A percentile compares a stretch with the other conserved stretches of the same genome.
Conservation (phyloP, 2,113 vertebrate genomes). For the Halcyon senegalensis region DNA sequence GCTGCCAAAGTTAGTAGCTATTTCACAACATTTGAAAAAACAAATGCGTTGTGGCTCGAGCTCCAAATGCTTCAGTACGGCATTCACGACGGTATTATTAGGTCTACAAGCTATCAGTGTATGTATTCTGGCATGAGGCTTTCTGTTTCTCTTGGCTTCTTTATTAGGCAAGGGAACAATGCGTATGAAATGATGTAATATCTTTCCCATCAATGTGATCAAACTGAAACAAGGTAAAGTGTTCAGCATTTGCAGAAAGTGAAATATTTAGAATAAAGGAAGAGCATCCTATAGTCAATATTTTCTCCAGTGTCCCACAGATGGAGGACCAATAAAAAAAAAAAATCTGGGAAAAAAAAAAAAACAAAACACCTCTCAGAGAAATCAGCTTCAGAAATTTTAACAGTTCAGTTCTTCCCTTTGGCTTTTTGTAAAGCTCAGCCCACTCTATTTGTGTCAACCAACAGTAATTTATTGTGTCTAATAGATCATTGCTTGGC, state of each 20-base stretch:
- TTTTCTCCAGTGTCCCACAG: background rate
- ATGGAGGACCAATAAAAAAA: background rate
- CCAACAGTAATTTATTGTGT: background rate
- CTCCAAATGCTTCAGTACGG: slow-evolving; percentile 43
- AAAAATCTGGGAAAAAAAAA: background rate
- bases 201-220: background rate
- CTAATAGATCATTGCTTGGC: background rate
- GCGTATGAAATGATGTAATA: slow-evolving; percentile 40
- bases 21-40: slow-evolving; percentile 72
- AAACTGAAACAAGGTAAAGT: background rate
- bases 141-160: slow-evolving; percentile 56
- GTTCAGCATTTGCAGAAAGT: background rate
- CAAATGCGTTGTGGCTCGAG: slow-evolving; percentile 47
- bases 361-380: background rate
- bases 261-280: background rate
- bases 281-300: background rate
- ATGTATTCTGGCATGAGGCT: slow-evolving; percentile 40
- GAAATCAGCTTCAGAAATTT: background rate
- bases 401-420: background rate
- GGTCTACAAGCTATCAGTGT: slow-evolving; percentile 24
- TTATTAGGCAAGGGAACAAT: slow-evolving; percentile 42
- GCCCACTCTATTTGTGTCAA: slow-evolving; percentile 4
- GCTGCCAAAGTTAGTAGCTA: slow-evolving; percentile 70
- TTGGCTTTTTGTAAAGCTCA: background rate
- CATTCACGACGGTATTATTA: slow-evolving; percentile 62